Evolutionary conservation across 2,113 vertebrate genomes (phyloP).

Genomic region (Dinomys branickii): DNA sequence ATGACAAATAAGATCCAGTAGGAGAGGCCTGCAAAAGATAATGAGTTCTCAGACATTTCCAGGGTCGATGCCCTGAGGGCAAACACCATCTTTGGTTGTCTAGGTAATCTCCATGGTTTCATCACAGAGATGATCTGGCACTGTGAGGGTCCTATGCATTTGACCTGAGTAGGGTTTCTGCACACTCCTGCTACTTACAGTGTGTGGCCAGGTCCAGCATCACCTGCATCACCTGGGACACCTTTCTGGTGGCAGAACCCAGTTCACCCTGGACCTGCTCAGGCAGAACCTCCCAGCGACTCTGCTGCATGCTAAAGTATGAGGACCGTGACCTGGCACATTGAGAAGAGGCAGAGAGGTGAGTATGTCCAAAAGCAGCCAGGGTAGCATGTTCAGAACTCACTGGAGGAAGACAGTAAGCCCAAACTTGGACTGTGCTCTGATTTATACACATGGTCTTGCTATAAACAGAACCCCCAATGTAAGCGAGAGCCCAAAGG

Average conservation of each 20-base stretch:
- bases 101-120: not conserved
- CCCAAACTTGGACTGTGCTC: not conserved
- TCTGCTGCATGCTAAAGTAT: rapidly evolving
- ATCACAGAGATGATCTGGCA: not conserved
- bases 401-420: not conserved
- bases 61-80: not conserved
- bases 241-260: not conserved
- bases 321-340: not conserved
- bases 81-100: not conserved
- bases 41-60: not conserved
- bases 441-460: not conserved
- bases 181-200: not conserved
- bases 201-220: not conserved
- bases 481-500: slow-evolving; percentile 32
- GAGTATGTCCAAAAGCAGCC: rapidly evolving
- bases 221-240: rapidly evolving
- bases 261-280: not conserved
- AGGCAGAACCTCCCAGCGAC: not conserved
- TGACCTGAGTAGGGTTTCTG: not conserved
- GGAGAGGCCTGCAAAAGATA: not conserved
- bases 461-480: not conserved
- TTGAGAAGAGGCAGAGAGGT: not conserved
- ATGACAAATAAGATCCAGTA: not conserved
- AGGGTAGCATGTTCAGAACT: rapidly evolving
- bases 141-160: not conserved